phyloP scores from a whole-genome alignment of 1,140 invertebrate genomes.

The Drosophila bifasciata region DNA sequence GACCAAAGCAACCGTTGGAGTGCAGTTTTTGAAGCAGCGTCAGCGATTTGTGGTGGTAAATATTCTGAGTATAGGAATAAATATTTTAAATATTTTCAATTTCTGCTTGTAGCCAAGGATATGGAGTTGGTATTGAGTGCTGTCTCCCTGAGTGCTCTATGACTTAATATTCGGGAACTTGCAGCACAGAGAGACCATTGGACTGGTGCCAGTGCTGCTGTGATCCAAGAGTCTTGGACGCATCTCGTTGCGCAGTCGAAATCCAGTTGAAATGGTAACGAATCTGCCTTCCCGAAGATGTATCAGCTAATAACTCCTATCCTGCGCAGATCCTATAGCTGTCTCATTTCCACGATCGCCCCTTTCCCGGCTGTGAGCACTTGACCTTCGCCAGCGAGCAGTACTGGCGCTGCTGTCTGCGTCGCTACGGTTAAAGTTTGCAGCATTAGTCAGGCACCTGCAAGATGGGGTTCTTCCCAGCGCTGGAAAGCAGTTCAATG shows the following conservation, averaged over 20 bases:
- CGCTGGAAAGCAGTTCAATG: too few species aligned
- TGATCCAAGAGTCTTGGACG: constrained; percentile 90
- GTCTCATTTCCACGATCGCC: constrained; percentile 86
- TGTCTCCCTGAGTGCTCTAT: constrained; percentile 88
- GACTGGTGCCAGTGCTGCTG: constrained; percentile 89
- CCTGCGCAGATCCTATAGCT: constrained; percentile 86
- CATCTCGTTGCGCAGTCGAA: constrained; percentile 87
- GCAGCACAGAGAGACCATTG: constrained; percentile 85
- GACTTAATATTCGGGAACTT: constrained; percentile 85
- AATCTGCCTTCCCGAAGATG: too few species aligned
- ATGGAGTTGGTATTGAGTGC: constrained; percentile 91
- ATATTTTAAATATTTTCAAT: too few species aligned
- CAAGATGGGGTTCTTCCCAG: too few species aligned
- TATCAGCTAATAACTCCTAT: not conserved
- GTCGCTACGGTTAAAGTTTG: constrained; percentile 88
- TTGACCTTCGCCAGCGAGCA: constrained; percentile 86
- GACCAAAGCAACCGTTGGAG: constrained; percentile 84
- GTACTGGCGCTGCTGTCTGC: constrained; percentile 91
- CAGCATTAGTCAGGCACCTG: constrained; percentile 91
- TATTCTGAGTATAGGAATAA: not conserved
- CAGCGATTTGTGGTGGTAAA: constrained; percentile 85
- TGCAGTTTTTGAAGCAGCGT: constrained; percentile 86
- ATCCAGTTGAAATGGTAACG: constrained; percentile 90
- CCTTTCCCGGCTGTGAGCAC: constrained; percentile 88
- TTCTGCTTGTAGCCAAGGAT: constrained; percentile 50